Evolutionary conservation across 2,113 vertebrate genomes (phyloP).

Genomic region (Cairina moschata): DNA sequence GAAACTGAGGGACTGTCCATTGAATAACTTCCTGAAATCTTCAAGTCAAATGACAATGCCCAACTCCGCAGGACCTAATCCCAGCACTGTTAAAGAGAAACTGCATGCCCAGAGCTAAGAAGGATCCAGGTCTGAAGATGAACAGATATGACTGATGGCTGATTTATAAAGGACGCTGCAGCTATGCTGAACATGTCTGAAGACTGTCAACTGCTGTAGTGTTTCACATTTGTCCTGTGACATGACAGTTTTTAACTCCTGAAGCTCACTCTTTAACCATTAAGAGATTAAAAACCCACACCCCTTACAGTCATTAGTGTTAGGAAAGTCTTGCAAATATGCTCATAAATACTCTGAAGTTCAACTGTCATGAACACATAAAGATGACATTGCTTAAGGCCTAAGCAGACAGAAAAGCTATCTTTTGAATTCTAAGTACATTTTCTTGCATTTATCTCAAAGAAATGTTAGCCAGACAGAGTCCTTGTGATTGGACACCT

Average conservation of each 20-base stretch:
- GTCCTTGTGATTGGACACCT: neutral
- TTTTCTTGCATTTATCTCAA: neutral
- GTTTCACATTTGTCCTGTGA: neutral
- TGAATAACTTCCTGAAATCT: neutral
- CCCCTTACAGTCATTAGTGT: neutral
- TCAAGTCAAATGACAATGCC: neutral
- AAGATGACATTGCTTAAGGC: no score
- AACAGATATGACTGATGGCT: neutral
- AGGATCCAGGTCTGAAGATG: neutral
- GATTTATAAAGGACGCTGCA: neutral
- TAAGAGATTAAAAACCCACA: no score
- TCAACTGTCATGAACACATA: conserved; percentile 4
- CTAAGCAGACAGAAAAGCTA: no score
- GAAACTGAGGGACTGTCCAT: neutral
- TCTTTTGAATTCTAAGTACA: neutral
- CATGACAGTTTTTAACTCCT: no score
- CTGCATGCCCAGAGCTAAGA: neutral
- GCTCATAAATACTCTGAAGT: neutral
- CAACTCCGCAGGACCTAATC: neutral
- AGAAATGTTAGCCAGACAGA: neutral
- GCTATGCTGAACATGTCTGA: no score
- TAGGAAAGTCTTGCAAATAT: neutral
- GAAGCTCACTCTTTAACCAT: no score
- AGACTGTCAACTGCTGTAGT: neutral
- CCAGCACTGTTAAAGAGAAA: neutral